Percentiles rank a stretch among this genome's conserved stretches.
Evolutionary conservation across 2,113 vertebrate species (phyloP).

Genomic region (Callospermophilus lateralis): DNA sequence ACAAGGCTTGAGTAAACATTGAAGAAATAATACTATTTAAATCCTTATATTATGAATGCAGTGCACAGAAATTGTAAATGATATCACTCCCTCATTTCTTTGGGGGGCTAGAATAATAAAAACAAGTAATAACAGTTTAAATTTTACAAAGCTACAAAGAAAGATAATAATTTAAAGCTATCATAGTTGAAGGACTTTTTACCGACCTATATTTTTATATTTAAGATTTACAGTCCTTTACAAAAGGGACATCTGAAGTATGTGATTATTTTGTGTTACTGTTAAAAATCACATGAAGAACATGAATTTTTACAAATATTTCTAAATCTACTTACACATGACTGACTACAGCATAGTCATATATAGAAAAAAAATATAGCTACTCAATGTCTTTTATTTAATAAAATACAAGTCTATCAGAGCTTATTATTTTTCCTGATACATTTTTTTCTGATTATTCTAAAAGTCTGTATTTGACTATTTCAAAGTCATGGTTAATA

Average conservation of each 20-base stretch:
- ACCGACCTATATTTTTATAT: neutral
- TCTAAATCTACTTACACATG: neutral
- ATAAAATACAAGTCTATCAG: neutral
- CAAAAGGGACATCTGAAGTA: neutral
- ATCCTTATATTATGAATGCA: conserved; percentile 12
- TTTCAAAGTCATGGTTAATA: neutral
- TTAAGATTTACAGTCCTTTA: neutral
- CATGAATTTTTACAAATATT: conserved; percentile 36
- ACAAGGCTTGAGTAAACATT: neutral
- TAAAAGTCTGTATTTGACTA: neutral
- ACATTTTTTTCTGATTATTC: neutral
- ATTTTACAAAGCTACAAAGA: neutral
- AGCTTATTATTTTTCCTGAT: neutral
- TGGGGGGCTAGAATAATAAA: conserved; percentile 10
- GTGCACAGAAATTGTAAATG: neutral
- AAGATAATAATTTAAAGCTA: conserved; percentile 27
- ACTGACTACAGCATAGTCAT: neutral
- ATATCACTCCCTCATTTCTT: neutral
- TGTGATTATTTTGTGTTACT: neutral
- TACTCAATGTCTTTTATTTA: neutral
- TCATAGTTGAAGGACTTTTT: neutral
- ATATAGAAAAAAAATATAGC: neutral
- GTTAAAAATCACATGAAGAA: neutral
- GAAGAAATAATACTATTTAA: conserved; percentile 10
- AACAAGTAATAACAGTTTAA: neutral